Conservation (phyloP, 2,888 invertebrate genomes). For the Therioaphis trifolii region DNA sequence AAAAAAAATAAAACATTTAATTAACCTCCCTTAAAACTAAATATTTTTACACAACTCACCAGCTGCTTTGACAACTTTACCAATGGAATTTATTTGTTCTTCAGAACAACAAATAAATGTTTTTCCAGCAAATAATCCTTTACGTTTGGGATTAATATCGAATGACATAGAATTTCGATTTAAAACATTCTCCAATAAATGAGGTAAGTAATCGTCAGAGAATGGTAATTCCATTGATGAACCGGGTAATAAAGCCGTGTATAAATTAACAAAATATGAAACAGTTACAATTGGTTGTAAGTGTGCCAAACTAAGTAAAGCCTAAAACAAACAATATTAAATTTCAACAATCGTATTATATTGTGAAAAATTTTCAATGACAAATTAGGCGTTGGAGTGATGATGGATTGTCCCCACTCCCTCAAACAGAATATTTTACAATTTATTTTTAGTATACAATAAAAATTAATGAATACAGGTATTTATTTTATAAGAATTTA, state of each 20-base stretch:
- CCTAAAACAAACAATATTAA: conserved; percentile 39
- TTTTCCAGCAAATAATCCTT: conserved; percentile 69
- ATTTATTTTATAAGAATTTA: too few species aligned
- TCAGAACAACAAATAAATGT: conserved; percentile 69
- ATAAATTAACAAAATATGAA: conserved; percentile 74
- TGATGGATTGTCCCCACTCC: too few species aligned
- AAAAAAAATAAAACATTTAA: neutral
- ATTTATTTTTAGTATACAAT: too few species aligned
- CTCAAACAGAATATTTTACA: too few species aligned
- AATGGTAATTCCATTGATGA: conserved; percentile 71
- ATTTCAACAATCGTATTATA: too few species aligned
- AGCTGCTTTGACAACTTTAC: conserved; percentile 66
- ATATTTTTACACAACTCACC: conserved; percentile 66
- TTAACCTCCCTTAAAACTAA: neutral
- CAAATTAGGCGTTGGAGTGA: too few species aligned
- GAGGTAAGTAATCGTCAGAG: conserved; percentile 73
- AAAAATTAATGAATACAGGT: too few species aligned
- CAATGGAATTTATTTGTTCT: conserved; percentile 67
- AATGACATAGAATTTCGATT: conserved; percentile 74
- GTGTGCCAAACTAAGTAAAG: conserved; percentile 71
- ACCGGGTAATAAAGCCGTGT: neutral
- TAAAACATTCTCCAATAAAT: conserved; percentile 71
- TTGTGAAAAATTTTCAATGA: too few species aligned
- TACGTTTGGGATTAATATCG: conserved; percentile 68
- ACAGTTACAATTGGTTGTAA: conserved; percentile 79